These are phyloP conservation scores for Nasonia vitripennis DNA, from an alignment of 1,140 invertebrate species.

Conservation along the genomic window DNA sequence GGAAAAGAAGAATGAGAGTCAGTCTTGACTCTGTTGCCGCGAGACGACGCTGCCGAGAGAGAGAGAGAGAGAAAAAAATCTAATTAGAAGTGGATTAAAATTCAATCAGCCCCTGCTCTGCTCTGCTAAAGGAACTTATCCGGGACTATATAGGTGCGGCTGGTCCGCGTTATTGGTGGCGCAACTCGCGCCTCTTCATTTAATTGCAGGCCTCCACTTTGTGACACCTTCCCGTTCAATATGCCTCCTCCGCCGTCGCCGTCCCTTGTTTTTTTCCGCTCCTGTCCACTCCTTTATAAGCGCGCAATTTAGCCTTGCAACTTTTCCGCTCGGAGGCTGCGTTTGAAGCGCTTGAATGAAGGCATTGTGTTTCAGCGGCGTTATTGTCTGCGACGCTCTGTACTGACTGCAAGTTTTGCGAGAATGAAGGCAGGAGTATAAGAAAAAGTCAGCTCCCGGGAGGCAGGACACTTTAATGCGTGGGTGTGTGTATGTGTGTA, in stretches of 20 bases:
- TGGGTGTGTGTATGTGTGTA: not conserved
- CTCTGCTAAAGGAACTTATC: constrained; percentile 64
- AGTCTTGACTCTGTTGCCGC: constrained; percentile 17
- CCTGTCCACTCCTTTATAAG: too few relatives aligned
- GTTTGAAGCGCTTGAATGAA: not conserved
- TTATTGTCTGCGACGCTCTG: too few relatives aligned
- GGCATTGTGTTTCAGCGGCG: not conserved
- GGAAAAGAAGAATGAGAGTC: constrained; percentile 6
- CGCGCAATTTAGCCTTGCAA: not conserved
- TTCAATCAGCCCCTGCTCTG: constrained; percentile 63
- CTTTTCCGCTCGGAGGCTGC: not conserved
- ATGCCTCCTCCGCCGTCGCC: not conserved
- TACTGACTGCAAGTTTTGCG: too few relatives aligned
- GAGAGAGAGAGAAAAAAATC: constrained; percentile 59
- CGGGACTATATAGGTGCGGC: not conserved
- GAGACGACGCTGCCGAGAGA: not conserved
- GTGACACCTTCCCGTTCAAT: constrained; percentile 1
- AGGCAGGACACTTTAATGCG: not conserved
- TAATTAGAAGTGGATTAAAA: constrained; percentile 72
- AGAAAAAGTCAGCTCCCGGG: not conserved
- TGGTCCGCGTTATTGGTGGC: constrained; percentile 59
- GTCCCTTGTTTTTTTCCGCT: not conserved
- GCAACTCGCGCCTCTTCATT: constrained; percentile 62
- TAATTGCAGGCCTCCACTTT: constrained; percentile 60
- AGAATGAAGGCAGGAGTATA: not conserved